Evolutionary conservation across 23 tunicate genomes (phyloP).

Genomic region (Halocynthia aurantium): DNA sequence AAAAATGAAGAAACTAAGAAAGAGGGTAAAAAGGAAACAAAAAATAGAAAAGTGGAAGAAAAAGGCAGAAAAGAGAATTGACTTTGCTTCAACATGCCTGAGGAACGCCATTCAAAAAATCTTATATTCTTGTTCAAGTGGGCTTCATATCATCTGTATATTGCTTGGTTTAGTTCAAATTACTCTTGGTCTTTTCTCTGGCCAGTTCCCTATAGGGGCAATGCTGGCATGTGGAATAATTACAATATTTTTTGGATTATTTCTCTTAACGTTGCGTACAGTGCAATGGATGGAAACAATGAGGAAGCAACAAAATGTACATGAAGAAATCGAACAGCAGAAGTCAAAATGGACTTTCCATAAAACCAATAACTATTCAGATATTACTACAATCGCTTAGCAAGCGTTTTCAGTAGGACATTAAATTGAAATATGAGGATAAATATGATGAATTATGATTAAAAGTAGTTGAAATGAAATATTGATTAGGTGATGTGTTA

Average conservation of each 20-base stretch:
- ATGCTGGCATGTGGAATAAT: constrained; percentile 33
- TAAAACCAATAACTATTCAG: neutral
- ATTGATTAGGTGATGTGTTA: too few species aligned
- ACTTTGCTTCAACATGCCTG: neutral
- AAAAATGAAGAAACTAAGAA: constrained; percentile 19
- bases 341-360: constrained; percentile 1
- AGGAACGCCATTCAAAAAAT: neutral
- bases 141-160: constrained; percentile 19
- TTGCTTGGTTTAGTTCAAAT: constrained; percentile 25
- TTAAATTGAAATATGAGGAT: neutral
- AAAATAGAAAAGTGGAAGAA: constrained; percentile 27
- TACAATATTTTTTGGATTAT: constrained; percentile 22
- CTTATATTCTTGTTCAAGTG: neutral
- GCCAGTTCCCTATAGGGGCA: constrained; percentile 18
- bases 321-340: neutral
- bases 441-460: too few species aligned
- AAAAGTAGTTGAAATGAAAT: too few species aligned
- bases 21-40: constrained; percentile 4
- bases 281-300: neutral
- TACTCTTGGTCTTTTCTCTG: constrained; percentile 44
- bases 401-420: too few species aligned
- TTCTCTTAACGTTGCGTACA: constrained; percentile 10
- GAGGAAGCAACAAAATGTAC: neutral
- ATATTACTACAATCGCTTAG: constrained; percentile 14
- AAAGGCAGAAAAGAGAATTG: constrained; percentile 27